Base-by-base conservation (phyloP, 2,888 invertebrate genomes). In the Onthophagus sagittarius region DNA sequence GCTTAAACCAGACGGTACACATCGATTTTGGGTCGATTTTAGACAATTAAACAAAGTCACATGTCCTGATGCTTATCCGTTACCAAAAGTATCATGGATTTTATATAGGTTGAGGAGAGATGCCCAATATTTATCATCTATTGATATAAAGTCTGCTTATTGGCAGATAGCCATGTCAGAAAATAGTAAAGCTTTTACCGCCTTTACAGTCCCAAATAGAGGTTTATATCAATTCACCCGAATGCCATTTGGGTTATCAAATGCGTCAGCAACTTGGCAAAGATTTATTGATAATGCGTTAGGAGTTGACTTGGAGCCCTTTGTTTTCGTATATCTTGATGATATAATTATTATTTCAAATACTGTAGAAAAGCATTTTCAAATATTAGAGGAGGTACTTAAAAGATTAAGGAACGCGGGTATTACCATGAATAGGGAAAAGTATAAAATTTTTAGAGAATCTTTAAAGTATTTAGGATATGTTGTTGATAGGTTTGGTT, bases 161-260 rank as follows among this genome's bases (percentile, higher is more conserved):
- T 79, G 74, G 77, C 77, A 75, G 32, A 71, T 76, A 3, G 75
- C 76, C 23, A 53, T 80, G 65, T 74, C 65, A 4, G 71, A 77
- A 39, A 32, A 70, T 0, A 76, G 76, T 2, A 64, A 73, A 5
- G 78, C 78, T 9, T 75, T 77, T 0, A 81, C 80, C 0, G 80
- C 80, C 0, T 83, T 81, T 71, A 78, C 78, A 0, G 78, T 81
- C 0, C 81, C 80, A 0, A 75, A 75, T 39, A 63, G 78, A 7
- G 81, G 82, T 0, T 73, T 82, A 1, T 81, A 75, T 65, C 79
- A 83, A 6, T 84, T 83, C 65, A 75, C 63, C 0, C 76, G 79
- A 0, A 76, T 82, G 78, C 81, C 82, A 0, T 81, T 82, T 67
- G 82, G n/a, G 0, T 64, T 81, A 0, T 72, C 75, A 7, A 79